Evolutionary conservation across 2,797 vertebrate species (phyloP).

Genomic region (Chelmon rostratus): DNA sequence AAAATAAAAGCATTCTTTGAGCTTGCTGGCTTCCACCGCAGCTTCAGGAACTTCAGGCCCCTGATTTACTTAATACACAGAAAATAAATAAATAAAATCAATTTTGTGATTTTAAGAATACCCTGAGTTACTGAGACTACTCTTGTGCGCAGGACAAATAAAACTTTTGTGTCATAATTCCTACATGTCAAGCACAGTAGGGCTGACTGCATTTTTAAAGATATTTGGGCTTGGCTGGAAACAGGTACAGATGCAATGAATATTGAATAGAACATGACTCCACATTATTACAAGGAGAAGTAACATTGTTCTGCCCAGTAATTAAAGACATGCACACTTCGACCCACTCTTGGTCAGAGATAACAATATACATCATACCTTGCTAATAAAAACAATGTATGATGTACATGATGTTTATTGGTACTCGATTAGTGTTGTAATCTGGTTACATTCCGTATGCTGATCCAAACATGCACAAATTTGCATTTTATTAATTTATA

Average conservation of each 20-base stretch:
- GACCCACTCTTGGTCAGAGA: too few relatives aligned
- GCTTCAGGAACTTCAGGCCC: not conserved
- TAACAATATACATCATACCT: too few relatives aligned
- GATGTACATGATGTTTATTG: not conserved
- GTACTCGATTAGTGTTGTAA: not conserved
- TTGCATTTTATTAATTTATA: too few relatives aligned
- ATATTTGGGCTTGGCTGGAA: too few relatives aligned
- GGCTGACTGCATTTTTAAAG: too few relatives aligned
- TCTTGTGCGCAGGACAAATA: too few relatives aligned
- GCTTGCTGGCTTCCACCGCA: not conserved
- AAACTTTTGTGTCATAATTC: too few relatives aligned
- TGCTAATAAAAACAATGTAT: not conserved
- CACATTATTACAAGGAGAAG: not conserved
- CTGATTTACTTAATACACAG: not conserved
- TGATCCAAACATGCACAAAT: not conserved
- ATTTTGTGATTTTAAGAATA: too few relatives aligned
- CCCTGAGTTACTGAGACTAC: too few relatives aligned
- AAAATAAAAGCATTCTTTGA: not conserved
- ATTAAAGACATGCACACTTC: not conserved
- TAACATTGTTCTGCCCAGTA: not conserved
- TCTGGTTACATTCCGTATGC: not conserved
- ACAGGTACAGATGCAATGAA: not conserved
- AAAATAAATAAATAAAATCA: too few relatives aligned
- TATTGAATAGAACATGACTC: not conserved
- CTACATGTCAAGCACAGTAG: too few relatives aligned